Evolutionary conservation across 2,797 vertebrate genomes (phyloP), one percentile per base, ranked within the genome.

Genomic region (Leucoraja ocellata): DNA sequence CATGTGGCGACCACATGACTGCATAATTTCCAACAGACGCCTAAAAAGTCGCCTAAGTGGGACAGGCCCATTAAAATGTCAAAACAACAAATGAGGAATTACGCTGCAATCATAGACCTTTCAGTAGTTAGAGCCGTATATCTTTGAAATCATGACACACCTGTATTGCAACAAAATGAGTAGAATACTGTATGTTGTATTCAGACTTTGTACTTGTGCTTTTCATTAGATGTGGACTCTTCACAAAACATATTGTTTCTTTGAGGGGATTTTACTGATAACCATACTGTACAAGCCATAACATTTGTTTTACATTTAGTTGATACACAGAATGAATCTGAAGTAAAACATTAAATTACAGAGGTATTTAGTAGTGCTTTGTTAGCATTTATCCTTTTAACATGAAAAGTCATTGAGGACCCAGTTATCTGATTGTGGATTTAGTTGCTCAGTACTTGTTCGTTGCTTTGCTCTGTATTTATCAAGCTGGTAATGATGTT

Each of bases 21-120:
- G 46, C 46, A 54, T 54, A 54, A 4, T 54, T 4, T 54, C 4
- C 46, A 5, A 4, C 46, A 54, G 46, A 54, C 46, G 46, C 4
- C 46, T 54, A 54, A 54, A 54, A 54, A 54, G 46, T 54, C 46
- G 3, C 46, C 46, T 54, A 54, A 54, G 46, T 54, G 46, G 46
- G 46, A 54, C 46, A 54, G 46, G 46, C 46, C 46, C 46, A 54
- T 54, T 54, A 58, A 5, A 76, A 92, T 73, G 90, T 92, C 90
- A 92, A 76, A 92, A 92, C 90, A 92, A 76, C 71, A 21, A n/a
- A 74, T 91, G 74, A 25, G 46, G 46, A 23, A n/a, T 92, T 54
- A 74, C 39, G 23, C 71, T 76, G 74, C 71, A 76, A 2, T 76
- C 90, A 92, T 9, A 92, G 23, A 13, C 65, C 68, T 92, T 46